Conservation (phyloP, 2,113 vertebrate genomes). For the Zosterops japonicus region DNA sequence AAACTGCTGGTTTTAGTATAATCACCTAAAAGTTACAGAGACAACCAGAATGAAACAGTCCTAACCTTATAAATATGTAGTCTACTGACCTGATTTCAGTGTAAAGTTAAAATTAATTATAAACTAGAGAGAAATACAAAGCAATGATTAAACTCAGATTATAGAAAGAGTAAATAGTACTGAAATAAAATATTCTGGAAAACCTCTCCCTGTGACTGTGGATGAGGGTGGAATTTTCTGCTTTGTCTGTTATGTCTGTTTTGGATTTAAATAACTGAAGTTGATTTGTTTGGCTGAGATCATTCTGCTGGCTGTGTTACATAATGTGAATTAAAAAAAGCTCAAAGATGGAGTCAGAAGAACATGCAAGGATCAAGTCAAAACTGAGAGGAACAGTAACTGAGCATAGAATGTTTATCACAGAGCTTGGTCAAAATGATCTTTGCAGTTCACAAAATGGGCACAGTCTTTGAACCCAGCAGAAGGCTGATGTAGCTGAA, state of each 20-base stretch:
- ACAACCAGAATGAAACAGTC: not conserved
- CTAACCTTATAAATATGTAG: not conserved
- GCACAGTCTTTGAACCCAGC: not conserved
- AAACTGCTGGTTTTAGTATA: not conserved
- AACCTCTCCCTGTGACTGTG: not conserved
- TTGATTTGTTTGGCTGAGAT: not conserved
- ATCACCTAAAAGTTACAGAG: conserved; percentile 13
- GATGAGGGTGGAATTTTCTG: not conserved
- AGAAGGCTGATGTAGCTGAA: not conserved
- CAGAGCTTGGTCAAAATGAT: not conserved
- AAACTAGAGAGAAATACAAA: not conserved
- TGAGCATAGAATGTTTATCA: not conserved
- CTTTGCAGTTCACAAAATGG: not conserved
- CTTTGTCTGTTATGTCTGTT: not conserved
- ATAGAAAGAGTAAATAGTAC: not conserved
- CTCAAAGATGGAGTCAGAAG: not conserved
- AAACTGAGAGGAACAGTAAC: not conserved
- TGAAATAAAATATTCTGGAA: not conserved
- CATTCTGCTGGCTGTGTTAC: not conserved
- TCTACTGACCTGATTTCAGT: not conserved
- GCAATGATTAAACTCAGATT: not conserved
- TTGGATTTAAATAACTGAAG: conserved; percentile 1
- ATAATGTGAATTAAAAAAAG: not conserved
- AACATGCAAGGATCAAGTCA: not conserved
- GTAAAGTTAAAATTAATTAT: not conserved